Base-by-base conservation (phyloP, 2,888 invertebrate genomes). In the Heliconius sara region DNA sequence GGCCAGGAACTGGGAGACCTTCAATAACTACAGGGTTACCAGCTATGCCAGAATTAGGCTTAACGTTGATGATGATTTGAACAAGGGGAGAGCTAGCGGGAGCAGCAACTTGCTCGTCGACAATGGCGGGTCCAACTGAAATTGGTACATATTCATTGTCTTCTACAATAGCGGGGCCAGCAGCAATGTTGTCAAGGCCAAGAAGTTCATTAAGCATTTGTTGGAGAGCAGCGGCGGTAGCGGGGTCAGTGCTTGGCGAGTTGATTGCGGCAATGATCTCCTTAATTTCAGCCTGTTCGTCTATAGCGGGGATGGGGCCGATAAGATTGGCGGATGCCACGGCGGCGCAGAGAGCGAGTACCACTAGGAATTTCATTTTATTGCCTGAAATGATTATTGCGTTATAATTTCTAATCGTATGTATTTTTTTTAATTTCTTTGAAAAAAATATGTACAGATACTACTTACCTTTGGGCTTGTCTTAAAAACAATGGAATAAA, bases 291-390 rank as follows among this genome's bases (percentile, higher is more conserved):
- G 83, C 82, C 5, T 77, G 27, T 72, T 82, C 77, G 19, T 68
- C 30, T 22, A 68, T 77, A 2, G 80, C 52, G 10, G 83, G 81
- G 67, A 63, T 80, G 27, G 82, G 80, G 74, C 82, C 79, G 73
- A 80, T 30, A 66, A 82, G 68, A 82, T 84, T 71, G 34, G 81
- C 81, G n/a, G 79, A 76, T 6, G 78, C 78, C 68, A 78, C 78
- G 65, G 82, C 81, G 57, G 86, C 91, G 87, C 91, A 85, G 66
- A 91, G 85, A 68, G 91, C 89, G 84, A 93, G 84, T 75, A 89
- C 90, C 63, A 91, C 70, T 85, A 81, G 43, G 60, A 78, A 79
- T 80, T 73, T 77, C 79, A 79, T 79, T 2, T 72, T 76, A 22
- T 57, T 22, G 30, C 34, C 67, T 67, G 34, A 74, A 34, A 12